Conservation (phyloP, 2,888 invertebrate species). For the Petrolisthes cinctipes region DNA sequence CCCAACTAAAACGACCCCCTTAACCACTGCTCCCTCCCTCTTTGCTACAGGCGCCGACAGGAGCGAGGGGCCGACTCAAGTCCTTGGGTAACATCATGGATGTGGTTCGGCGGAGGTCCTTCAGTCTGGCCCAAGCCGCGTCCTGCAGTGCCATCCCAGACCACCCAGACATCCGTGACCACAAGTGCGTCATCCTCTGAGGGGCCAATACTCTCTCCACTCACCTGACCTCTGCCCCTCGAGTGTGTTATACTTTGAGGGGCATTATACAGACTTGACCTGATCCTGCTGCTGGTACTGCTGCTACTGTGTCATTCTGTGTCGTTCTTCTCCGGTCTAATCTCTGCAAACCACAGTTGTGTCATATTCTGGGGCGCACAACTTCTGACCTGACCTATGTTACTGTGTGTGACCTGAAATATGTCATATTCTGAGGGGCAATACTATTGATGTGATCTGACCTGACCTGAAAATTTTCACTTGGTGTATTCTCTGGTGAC, state of each 20-base stretch:
- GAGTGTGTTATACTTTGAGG: neutral
- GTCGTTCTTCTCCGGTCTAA: neutral
- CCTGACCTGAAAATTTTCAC: neutral
- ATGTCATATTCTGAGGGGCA: too few relatives aligned
- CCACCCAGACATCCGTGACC: conserved; percentile 55
- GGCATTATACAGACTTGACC: neutral
- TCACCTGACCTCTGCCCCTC: too few relatives aligned
- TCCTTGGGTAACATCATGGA: conserved; percentile 64
- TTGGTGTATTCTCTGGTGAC: too few relatives aligned
- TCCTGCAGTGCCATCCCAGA: conserved; percentile 62
- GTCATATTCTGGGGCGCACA: neutral
- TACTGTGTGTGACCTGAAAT: too few relatives aligned
- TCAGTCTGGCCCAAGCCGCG: conserved; percentile 59
- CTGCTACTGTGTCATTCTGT: neutral
- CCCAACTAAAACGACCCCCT: neutral
- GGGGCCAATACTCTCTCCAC: neutral
- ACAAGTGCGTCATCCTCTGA: conserved; percentile 53
- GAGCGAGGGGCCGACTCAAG: conserved; percentile 55
- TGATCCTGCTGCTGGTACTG: neutral
- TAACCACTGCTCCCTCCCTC: neutral
- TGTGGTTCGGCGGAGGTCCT: conserved; percentile 55
- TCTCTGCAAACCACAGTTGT: neutral
- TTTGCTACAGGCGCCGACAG: conserved; percentile 46
- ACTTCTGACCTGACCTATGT: neutral
- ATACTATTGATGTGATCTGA: neutral